phyloP scores from a whole-genome alignment of 1,140 invertebrate genomes.

The Oreohelix idahoensis region DNA sequence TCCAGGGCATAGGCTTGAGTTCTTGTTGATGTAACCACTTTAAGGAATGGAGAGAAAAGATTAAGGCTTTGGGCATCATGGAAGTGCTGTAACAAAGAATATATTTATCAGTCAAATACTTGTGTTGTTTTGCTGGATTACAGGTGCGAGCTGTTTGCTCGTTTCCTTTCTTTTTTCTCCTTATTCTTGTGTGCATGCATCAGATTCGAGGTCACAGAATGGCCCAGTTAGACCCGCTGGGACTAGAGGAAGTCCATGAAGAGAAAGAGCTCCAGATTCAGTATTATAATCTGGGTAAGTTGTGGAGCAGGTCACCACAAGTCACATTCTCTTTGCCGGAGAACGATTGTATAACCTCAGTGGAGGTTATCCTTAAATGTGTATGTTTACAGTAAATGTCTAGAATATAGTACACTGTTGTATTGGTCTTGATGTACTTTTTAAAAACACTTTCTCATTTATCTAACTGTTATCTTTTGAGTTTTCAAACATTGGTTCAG shows the following conservation, averaged over 20 bases:
- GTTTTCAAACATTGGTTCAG: too few relatives aligned
- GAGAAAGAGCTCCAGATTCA: conserved; percentile 78
- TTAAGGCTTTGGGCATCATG: too few relatives aligned
- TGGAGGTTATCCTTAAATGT: not conserved
- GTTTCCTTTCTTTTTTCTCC: not conserved
- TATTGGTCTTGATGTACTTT: too few relatives aligned
- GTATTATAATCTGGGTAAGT: conserved; percentile 36
- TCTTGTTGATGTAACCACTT: too few relatives aligned
- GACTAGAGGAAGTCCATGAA: conserved; percentile 78
- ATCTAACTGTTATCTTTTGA: too few relatives aligned
- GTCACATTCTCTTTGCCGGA: not conserved
- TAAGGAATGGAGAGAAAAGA: too few relatives aligned
- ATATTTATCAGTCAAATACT: too few relatives aligned
- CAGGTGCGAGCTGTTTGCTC: not conserved
- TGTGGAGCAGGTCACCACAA: not conserved
- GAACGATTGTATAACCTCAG: not conserved
- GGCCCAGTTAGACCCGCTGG: conserved; percentile 96
- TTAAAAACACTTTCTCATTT: too few relatives aligned
- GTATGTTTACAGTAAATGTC: not conserved
- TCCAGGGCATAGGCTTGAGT: too few relatives aligned
- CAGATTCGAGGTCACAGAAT: conserved; percentile 99
- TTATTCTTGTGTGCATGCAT: not conserved
- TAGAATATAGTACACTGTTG: not conserved
- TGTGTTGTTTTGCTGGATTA: too few relatives aligned
- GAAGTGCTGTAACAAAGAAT: too few relatives aligned